These are phyloP conservation scores for Silurus lanzhouensis DNA, from an alignment of 2,797 vertebrate genomes.

Conservation along the genomic window DNA sequence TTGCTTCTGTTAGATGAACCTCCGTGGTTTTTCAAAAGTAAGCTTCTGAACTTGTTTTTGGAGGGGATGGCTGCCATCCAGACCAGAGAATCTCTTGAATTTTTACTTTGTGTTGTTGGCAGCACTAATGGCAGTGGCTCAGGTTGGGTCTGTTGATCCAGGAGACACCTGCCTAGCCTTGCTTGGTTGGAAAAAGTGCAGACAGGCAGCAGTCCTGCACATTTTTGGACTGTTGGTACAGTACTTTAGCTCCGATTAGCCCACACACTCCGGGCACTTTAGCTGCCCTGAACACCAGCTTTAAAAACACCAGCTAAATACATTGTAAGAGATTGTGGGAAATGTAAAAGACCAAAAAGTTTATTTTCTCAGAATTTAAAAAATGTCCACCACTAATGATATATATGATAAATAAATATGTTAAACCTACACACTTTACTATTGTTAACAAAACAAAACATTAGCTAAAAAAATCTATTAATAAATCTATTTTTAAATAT, in stretches of 20 bases:
- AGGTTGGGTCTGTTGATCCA: slow-evolving; percentile 33
- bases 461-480: neutral
- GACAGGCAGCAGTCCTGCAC: slow-evolving; percentile 40
- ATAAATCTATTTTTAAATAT: neutral
- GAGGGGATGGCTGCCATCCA: slow-evolving; percentile 43
- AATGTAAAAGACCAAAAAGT: neutral
- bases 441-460: neutral
- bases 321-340: slow-evolving; percentile 19
- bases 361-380: neutral
- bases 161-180: slow-evolving; percentile 47
- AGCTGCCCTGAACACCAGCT: slow-evolving; percentile 13
- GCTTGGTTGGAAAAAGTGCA: slow-evolving; percentile 45
- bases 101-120: slow-evolving; percentile 44
- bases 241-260: slow-evolving; percentile 49
- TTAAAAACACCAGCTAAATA: slow-evolving; percentile 41
- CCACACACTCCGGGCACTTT: slow-evolving; percentile 54
- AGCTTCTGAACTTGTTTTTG: slow-evolving; percentile 56
- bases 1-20: slow-evolving; percentile 36
- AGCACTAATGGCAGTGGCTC: slow-evolving; percentile 16
- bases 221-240: slow-evolving; percentile 26
- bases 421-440: neutral
- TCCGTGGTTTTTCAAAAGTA: slow-evolving; percentile 62
- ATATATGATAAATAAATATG: neutral
- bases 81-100: slow-evolving; percentile 41
- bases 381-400: neutral